Evolutionary conservation across 2,797 vertebrate genomes (phyloP).

Genomic region (Coilia nasus): DNA sequence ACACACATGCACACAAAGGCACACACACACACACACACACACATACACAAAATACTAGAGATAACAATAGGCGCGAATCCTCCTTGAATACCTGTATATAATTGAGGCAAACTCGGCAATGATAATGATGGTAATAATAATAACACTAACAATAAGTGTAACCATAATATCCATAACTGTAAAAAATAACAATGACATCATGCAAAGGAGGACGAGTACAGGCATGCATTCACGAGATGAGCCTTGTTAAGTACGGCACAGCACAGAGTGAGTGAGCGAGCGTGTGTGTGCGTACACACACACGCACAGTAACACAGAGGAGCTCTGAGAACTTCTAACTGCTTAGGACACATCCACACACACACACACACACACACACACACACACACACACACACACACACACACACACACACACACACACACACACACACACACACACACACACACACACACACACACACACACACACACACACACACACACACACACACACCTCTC

Average conservation of each 20-base stretch:
- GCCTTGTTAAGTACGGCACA: conserved; percentile 68
- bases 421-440: conserved; percentile 22
- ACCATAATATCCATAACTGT: background rate
- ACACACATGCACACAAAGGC: conserved; percentile 45
- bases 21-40: conserved; percentile 33
- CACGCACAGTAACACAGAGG: conserved; percentile 22
- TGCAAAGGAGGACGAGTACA: conserved; percentile 73
- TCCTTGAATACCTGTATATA: conserved; percentile 63
- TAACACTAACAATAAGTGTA: background rate
- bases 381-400: background rate
- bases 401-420: background rate
- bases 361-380: background rate
- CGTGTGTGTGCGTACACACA: conserved; percentile 31
- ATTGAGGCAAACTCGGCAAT: conserved; percentile 75
- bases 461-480: background rate
- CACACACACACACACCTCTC: background rate
- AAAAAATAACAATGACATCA: conserved; percentile 58
- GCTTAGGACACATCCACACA: too few species aligned
- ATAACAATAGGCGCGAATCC: conserved; percentile 44
- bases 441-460: background rate
- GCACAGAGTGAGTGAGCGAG: conserved; percentile 44
- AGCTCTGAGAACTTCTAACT: background rate
- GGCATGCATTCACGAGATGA: conserved; percentile 82
- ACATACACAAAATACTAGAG: conserved; percentile 31
- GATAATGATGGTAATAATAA: conserved; percentile 42